Evolutionary conservation across 2,797 vertebrate genomes (phyloP).

Genomic region (Cacajao melanocephalus): DNA sequence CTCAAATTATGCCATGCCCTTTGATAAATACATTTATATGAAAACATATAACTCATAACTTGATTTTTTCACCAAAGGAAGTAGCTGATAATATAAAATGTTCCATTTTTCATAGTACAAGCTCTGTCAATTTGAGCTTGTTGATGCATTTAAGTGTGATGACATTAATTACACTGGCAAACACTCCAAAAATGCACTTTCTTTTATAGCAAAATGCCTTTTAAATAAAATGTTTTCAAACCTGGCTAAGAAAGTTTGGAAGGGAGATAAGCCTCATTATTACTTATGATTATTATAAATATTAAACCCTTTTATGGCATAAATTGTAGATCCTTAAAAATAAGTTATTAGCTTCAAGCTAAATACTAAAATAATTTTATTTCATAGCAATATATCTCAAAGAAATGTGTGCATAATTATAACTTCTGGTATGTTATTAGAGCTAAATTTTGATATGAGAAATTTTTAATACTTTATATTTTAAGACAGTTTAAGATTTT

Average conservation of each 20-base stretch:
- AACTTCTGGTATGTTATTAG: conserved; percentile 20
- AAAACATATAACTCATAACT: conserved; percentile 44
- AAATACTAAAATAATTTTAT: conserved; percentile 74
- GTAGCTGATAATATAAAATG: conserved; percentile 65
- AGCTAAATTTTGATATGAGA: conserved; percentile 9
- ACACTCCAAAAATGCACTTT: conserved; percentile 78
- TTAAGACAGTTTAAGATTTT: not conserved
- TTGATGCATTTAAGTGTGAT: conserved; percentile 70
- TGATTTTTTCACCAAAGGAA: conserved; percentile 67
- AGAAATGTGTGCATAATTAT: conserved; percentile 38
- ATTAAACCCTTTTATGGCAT: conserved; percentile 77
- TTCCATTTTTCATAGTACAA: conserved; percentile 65
- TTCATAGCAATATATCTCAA: conserved; percentile 60
- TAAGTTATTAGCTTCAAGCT: conserved; percentile 72
- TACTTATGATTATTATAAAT: conserved; percentile 78
- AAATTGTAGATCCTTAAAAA: conserved; percentile 79
- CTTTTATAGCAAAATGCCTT: conserved; percentile 80
- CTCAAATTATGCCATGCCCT: conserved; percentile 12
- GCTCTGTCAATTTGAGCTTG: conserved; percentile 76
- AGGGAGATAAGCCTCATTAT: conserved; percentile 69
- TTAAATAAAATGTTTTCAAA: conserved; percentile 81
- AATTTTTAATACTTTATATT: not conserved
- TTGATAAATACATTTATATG: conserved; percentile 51
- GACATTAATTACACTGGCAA: conserved; percentile 76
- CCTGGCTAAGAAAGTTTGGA: conserved; percentile 61